A percentile compares a stretch with the other conserved stretches of the same genome.
These are phyloP conservation scores for Rhaphigaster nebulosa DNA, from an alignment of 2,888 invertebrate genomes.

Conservation along the genomic window DNA sequence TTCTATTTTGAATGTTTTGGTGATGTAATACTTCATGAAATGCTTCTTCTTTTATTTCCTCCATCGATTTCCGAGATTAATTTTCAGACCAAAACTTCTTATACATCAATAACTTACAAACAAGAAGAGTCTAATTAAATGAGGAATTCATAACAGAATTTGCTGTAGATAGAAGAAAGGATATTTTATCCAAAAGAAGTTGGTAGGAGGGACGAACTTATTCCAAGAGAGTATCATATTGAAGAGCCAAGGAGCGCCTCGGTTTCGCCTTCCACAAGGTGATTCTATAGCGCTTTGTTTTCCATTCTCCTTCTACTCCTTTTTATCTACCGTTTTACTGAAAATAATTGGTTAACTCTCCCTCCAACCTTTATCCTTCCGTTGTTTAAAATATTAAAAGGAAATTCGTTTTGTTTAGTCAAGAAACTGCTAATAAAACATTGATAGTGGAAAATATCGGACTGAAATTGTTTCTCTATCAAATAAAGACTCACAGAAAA, in stretches of 20 bases:
- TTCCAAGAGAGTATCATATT: conserved; percentile 6
- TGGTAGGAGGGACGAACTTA: background rate
- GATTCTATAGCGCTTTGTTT: conserved; percentile 16
- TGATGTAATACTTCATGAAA: too few species aligned
- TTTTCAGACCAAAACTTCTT: background rate
- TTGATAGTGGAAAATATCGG: background rate
- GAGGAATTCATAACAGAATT: background rate
- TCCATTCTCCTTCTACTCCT: background rate
- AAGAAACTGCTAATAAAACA: background rate
- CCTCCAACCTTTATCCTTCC: background rate
- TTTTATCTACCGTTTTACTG: background rate
- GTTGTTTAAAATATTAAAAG: conserved; percentile 24
- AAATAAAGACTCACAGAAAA: background rate
- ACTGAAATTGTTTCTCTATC: background rate
- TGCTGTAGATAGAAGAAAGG: background rate
- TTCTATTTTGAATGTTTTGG: too few species aligned
- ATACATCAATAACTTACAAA: background rate
- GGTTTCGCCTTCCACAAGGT: conserved; percentile 20
- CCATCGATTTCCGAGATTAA: background rate
- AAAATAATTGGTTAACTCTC: conserved; percentile 33
- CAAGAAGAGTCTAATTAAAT: background rate
- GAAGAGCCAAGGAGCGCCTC: background rate
- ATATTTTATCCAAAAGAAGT: conserved; percentile 27
- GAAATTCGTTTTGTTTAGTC: background rate
- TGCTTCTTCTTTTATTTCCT: background rate